Base-by-base conservation (phyloP, 2,797 vertebrate genomes). In the Microchirus variegatus region DNA sequence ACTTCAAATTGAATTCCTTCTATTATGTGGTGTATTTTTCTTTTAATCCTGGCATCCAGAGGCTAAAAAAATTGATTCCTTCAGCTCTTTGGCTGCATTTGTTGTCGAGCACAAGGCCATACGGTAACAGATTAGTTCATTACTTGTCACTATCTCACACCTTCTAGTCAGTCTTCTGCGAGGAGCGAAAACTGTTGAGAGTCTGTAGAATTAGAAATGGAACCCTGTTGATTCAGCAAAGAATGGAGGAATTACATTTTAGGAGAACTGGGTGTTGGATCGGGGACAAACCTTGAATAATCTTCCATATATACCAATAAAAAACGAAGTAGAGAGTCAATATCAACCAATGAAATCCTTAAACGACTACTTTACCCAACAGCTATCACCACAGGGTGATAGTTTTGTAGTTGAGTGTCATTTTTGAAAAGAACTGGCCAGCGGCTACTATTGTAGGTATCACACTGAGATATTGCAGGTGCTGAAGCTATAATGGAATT, bases 1-100 rank as follows among this genome's bases (percentile, higher is more conserved):
- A 78, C 73, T 78, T 80, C 77, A 85, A 93, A 93, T 93, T 86
- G 84, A 90, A 92, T 92, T 91, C 87, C 73, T 90, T 82, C 82
- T 65, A 91, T 90, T 77, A 88, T 89, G 86, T 90, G 83, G 80
- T 90, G 13, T 14, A 14, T 50, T 48, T 19, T 47, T 47, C 19
- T 89, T 91, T 91, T 90, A 86, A 89, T 90, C 84, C 77, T 53
- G 73, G 55, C 61, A 17, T 90, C 84, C 80, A 80, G 78, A 73
- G 83, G 85, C 86, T 63, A 80, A 51, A 80, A 59, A 73, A 86
- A 90, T 92, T 64, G 71, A 92, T 91, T 84, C 63, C 19, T 43
- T 68, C 18, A 59, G 61, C 73, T 56, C 70, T 61, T 82, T 65
- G 46, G 62, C 75, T 83, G 74, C 89, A 86, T 85, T 89, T 90